Evolutionary conservation across 2,888 invertebrate genomes (phyloP), one percentile per base, ranked within the genome.

Genomic region (Stegana nigrithorax): DNA sequence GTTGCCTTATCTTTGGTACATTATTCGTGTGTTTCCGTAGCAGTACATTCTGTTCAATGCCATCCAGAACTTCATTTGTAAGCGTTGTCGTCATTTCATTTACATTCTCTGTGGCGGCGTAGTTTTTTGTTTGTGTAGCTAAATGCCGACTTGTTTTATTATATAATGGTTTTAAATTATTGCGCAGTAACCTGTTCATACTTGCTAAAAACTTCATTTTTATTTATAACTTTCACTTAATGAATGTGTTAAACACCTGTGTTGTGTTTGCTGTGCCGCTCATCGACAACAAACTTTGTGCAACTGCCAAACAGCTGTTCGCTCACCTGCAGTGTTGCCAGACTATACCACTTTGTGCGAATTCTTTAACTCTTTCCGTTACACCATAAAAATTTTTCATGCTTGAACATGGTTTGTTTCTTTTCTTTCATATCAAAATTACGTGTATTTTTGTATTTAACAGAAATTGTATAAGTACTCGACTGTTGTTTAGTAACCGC

Each of bases 1-100:
- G 64, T 14, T 71, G 36, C 0, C 82, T 73, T 44, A 84, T 79
- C 1, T 63, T 26, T 0, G 78, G 73, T 1, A 83, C 56, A 27
- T 83, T 84, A 42, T 81, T 82, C 10, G 56, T 71, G 51, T 77
- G 73, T 17, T 78, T 73, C 0, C 84, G 70, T 6, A 81, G 47
- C 19, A 70, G 17, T 14, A 72, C 65, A 67, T 83, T 84, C 19
- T 72, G 71, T 60, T 84, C 83, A 8, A 73, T 62, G 10, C 67
- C 66, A 10, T 73, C 68, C 55, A 84, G 70, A 26, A 81, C 69
- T n/a, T 58, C 59, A 62, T 70, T 66, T 60, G 67, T 69, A 62
- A 72, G 44, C 36, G 63, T 66, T 60, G 58, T 47, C n/a, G 29
- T 14, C 36, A 21, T 29, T 45, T 10, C 36, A 42, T 8, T 27